A percentile compares a stretch with the other conserved stretches of the same genome.
Evolutionary conservation across 2,888 invertebrate genomes (phyloP).

Genomic region (Bembecia ichneumoniformis): DNA sequence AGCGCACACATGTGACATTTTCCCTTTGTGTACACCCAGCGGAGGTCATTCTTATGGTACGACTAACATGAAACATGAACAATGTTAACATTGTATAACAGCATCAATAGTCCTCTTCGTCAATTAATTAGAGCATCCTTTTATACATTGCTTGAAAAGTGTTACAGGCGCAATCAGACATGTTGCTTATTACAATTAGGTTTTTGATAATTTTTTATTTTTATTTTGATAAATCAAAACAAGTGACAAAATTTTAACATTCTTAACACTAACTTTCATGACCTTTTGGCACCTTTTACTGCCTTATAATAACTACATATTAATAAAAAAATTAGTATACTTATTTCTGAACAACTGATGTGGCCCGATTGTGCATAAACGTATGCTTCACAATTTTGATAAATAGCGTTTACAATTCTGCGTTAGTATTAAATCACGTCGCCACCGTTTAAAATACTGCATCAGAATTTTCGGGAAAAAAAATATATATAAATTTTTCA

Average conservation of each 20-base stretch:
- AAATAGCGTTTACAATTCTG: conserved; percentile 45
- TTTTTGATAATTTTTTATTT: no score
- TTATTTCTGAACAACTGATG: conserved; percentile 17
- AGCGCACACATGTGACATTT: conserved; percentile 37
- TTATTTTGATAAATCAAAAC: no score
- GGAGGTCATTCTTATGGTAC: conserved; percentile 18
- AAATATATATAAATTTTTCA: conserved; percentile 43
- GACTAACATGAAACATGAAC: conserved; percentile 23
- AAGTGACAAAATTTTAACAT: no score
- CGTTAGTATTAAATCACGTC: conserved; percentile 52
- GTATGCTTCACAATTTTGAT: conserved; percentile 36
- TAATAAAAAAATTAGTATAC: no score
- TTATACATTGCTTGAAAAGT: no score
- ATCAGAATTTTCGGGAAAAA: conserved; percentile 44
- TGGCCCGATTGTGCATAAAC: conserved; percentile 30
- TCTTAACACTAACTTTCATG: no score
- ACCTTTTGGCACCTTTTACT: no score
- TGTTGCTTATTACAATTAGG: no score
- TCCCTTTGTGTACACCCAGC: conserved; percentile 26
- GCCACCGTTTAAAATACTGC: conserved; percentile 51
- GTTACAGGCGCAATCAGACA: no score
- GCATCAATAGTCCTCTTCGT: no score
- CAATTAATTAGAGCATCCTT: no score
- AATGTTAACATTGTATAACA: not conserved
- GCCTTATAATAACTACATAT: no score